Evolutionary conservation across 2,797 vertebrate genomes (phyloP), one percentile per base, ranked within the genome.

Genomic region (Falco concolor): DNA sequence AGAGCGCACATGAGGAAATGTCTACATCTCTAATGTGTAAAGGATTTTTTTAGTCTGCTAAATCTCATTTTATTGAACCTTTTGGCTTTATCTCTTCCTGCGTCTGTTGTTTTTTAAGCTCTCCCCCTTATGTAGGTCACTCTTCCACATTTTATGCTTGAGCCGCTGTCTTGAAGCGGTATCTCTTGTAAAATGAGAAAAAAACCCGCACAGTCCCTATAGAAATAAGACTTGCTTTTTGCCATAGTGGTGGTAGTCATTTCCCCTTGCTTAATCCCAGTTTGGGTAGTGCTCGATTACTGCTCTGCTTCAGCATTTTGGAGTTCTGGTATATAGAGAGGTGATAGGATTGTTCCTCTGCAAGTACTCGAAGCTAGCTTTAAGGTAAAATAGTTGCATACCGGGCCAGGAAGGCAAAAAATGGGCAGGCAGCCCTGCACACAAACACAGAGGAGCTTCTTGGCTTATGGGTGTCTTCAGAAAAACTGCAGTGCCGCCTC

Each of bases 101-200:
- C 45, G 36, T 70, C 97, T 95, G 92, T 95, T 87, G 83, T 4
- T 77, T 87, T 87, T 92, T 90, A 12, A 92, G 86, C 89, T 95
- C 80, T 87, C 82, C 49, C 79, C 84, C 73, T 44, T 97, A 98
- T 98, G 79, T 98, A 98, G 98, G 98, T 97, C 97, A 98, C 79
- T 86, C 93, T 96, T 88, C 24, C 81, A 74, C 90, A 36, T 77
- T 96, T 90, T 90, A 74, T 32, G 93, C 94, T 95, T 83, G 85
- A 95, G 89, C 90, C 19, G 6, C 86, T 91, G 87, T 94, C 94
- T 84, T n/a, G 78, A 91, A 95, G 90, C 47, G 0, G 2, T 50
- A 15, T 76, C 63, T n/a, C 75, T 78, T 65, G 64, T 68, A 34
- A 47, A 47, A 45, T 18, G 67, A 22, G 30, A 10, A 38, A n/a